phyloP scores from a whole-genome alignment of 2,888 invertebrate genomes.

The Teleiodes luculella region DNA sequence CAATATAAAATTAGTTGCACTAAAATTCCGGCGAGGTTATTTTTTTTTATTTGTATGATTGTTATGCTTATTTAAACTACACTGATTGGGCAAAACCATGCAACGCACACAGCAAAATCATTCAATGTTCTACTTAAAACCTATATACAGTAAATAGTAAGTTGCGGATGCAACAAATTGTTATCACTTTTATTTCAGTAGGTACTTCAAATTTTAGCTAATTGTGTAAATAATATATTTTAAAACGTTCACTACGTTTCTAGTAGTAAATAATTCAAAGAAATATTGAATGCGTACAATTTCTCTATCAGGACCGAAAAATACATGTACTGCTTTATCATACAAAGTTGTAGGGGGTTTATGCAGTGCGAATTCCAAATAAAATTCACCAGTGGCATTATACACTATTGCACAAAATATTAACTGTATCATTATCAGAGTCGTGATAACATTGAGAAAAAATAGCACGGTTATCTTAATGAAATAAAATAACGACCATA shows the following conservation, averaged over 20 bases:
- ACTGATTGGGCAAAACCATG: neutral
- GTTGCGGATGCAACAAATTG: too few relatives aligned
- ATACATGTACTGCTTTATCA: conserved; percentile 38
- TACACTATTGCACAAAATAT: conserved; percentile 42
- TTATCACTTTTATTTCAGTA: too few relatives aligned
- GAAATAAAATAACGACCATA: conserved; percentile 29
- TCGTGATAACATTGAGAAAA: conserved; percentile 39
- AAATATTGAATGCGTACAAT: conserved; percentile 46
- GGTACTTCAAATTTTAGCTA: too few relatives aligned
- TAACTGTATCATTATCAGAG: conserved; percentile 39
- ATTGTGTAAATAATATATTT: conserved; percentile 28
- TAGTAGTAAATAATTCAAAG: conserved; percentile 41
- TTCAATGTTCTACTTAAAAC: neutral
- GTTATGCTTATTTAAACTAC: neutral
- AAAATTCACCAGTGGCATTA: conserved; percentile 43
- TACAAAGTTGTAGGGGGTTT: conserved; percentile 40
- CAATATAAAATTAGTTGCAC: too few relatives aligned
- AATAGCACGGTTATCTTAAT: conserved; percentile 46
- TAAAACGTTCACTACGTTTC: conserved; percentile 46
- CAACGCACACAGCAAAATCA: neutral
- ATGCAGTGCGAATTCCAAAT: conserved; percentile 44
- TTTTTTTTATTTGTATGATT: too few relatives aligned
- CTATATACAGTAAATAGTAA: too few relatives aligned
- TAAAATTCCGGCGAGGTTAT: too few relatives aligned
- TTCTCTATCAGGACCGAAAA: conserved; percentile 46